phyloP scores from a whole-genome alignment of 1,140 invertebrate genomes.

The Apis mellifera region Amel_HAv3.1 CM009941.2:7717501-7718000 shows the following conservation, averaged over 20 bases:
- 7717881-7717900: neutral
- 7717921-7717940: neutral
- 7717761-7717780: neutral
- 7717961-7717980: neutral
- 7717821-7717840: neutral
- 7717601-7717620: no score
- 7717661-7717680: no score
- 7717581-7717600: no score
- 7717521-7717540: no score
- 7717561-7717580: no score
- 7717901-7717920: conserved; percentile 1
- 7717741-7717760: neutral
- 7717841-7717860: neutral
- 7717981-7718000: neutral
- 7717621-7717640: no score
- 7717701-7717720: no score
- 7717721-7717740: no score
- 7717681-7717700: no score
- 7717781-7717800: neutral
- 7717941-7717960: neutral
- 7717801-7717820: conserved; percentile 16
- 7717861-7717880: neutral
- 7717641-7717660: no score
- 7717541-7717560: no score
- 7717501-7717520: no score